Percentiles rank a stretch among this genome's conserved stretches.
These are phyloP conservation scores for Anolis carolinensis DNA, from an alignment of 2,113 vertebrate genomes.

Conservation along the genomic window DNA sequence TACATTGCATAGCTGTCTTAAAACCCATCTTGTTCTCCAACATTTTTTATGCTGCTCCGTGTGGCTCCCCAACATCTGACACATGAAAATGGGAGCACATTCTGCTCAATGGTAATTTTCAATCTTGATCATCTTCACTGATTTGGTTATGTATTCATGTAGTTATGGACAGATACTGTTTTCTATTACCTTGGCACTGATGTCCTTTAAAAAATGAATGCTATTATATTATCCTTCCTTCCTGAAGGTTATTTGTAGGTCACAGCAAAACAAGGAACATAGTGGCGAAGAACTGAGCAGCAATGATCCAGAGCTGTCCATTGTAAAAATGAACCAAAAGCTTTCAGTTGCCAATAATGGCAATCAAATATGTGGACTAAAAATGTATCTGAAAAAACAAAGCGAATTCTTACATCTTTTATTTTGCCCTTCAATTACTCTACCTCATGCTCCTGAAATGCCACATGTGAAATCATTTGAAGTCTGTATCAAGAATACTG, in stretches of 20 bases:
- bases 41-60: too few species aligned
- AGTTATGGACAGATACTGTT: neutral
- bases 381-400: slow-evolving; percentile 9
- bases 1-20: neutral
- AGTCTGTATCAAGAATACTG: slow-evolving; percentile 5
- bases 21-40: too few species aligned
- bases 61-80: too few species aligned
- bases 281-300: neutral
- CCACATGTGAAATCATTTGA: slow-evolving; percentile 24
- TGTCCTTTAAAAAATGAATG: neutral
- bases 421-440: slow-evolving; percentile 1
- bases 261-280: neutral
- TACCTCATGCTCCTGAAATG: slow-evolving; percentile 29
- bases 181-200: neutral
- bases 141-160: neutral
- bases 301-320: neutral
- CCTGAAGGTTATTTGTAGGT: neutral
- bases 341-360: slow-evolving; percentile 5
- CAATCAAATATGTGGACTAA: neutral
- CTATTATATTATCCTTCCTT: neutral
- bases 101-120: neutral
- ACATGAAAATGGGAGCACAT: neutral
- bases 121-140: neutral
- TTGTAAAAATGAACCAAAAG: neutral
- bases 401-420: slow-evolving; percentile 27